Evolutionary conservation across 2,113 vertebrate genomes (phyloP), one percentile per base, ranked within the genome.

Genomic region (Paramisgurnus dabryanus): DNA sequence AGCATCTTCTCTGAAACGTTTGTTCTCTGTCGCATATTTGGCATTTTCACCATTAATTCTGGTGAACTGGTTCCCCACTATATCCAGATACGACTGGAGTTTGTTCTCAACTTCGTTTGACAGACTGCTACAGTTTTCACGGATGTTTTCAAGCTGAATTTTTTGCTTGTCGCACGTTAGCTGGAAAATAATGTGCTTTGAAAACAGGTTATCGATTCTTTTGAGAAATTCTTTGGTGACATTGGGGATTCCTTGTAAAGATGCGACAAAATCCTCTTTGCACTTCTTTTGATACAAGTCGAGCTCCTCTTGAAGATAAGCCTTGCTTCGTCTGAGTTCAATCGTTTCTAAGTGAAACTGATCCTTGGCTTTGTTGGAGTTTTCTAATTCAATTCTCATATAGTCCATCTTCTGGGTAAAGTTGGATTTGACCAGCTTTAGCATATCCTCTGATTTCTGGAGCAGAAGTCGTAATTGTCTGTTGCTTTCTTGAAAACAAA

Each of bases 151-250:
- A 55, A 89, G 73, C 78, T 91, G 83, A 0, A 88, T 85, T 41
- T 75, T 85, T 85, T 94, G 93, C 15, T 91, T 93, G 0, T 60
- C 1, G 27, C 92, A 94, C 64, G 86, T 90, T 15, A 93, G 74
- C 77, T 91, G 91, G 86, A 94, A 93, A 66, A 87, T 57, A 5
- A 85, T 60, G 85, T 90, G 77, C 4, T 65, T 3, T 0, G 85
- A 87, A 72, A 93, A 90, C 49, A 93, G 81, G 22, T 86, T 85
- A 0, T 91, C 82, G 2, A 94, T 90, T 83, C 91, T 93, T 18
- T n/a, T 12, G 0, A 91, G 82, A 78, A 94, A 92, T 47, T 89
- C 85, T 39, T 53, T 87, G 64, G 92, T 87, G 67, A 94, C 89
- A 0, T 89, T 82, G 18, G 86, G 82, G 78, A 94, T 87, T 5